phyloP scores from a whole-genome alignment of 2,888 invertebrate species.

The Acholoe squamosa region DNA sequence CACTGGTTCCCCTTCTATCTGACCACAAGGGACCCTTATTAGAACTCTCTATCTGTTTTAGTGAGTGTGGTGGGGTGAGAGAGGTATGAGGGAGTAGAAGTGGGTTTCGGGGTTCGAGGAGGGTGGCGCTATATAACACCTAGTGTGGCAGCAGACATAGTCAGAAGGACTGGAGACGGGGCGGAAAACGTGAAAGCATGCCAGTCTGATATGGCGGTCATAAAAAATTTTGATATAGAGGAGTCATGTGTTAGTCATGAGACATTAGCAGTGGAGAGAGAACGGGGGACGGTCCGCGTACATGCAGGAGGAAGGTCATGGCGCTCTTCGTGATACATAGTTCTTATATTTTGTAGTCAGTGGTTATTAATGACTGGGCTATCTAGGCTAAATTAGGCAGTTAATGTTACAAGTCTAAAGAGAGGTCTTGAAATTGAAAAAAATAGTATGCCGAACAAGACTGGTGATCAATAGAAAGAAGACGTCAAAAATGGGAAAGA shows the following conservation, averaged over 20 bases:
- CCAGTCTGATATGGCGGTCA: slow-evolving; percentile 16
- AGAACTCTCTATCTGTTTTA: not conserved
- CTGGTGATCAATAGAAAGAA: not conserved
- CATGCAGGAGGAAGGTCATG: slow-evolving; percentile 32
- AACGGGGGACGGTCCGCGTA: not conserved
- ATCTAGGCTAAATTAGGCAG: slow-evolving; percentile 30
- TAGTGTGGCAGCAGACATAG: too few relatives aligned
- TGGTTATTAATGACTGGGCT: slow-evolving; percentile 14
- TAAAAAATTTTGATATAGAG: slow-evolving; percentile 33
- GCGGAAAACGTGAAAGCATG: slow-evolving; percentile 31
- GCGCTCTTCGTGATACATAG: not conserved
- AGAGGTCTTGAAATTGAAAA: too few relatives aligned
- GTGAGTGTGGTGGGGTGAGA: slow-evolving; percentile 24
- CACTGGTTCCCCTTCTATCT: not conserved
- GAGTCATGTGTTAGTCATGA: not conserved
- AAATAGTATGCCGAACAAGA: slow-evolving; percentile 33
- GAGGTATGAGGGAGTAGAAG: slow-evolving; percentile 6
- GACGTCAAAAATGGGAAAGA: not conserved
- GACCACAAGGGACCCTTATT: not conserved
- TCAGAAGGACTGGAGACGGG: not conserved
- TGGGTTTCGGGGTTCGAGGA: not conserved
- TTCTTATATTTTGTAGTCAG: not conserved
- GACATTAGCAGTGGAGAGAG: slow-evolving; percentile 56
- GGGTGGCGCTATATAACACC: not conserved
- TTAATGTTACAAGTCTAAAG: slow-evolving; percentile 16